Evolutionary conservation across 2,888 invertebrate species (phyloP), one percentile per base, ranked within the genome.

Genomic region (Latrodectus hesperus): DNA sequence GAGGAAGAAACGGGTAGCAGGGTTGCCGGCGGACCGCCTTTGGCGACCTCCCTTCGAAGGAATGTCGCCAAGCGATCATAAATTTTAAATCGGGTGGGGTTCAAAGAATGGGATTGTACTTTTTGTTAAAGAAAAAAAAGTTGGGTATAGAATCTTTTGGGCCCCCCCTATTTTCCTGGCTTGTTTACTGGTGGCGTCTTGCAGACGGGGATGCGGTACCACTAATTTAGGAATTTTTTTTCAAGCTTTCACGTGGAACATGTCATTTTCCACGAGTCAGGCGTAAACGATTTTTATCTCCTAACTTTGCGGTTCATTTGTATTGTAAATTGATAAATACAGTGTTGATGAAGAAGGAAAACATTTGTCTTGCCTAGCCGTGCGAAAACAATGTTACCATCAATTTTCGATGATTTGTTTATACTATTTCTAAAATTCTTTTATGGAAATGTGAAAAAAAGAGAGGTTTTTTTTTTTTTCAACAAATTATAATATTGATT

Each of bases 31-130:
- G 71, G 26, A 38, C 49, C 64, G 52, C 76, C 72, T 22, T 65
- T 86, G 86, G 86, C 86, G 81, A 22, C 22, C 11, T 75, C 60
- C 55, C 11, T 26, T 14, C 76, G 55, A 38, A 68, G 81, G 86
- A 87, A 87, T 87, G 86, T 81, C 81, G 86, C 86, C 86, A 87
- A 87, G 60, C 14, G 26, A 81, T 81, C 81, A 82, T 87, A 87
- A 87, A 87, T 87, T 87, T 87, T 77, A 87, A 87, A 68, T 81
- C 86, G 81, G 81, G 81, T 77, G 75, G 75, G 75, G 85, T 73
- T 79, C 74, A 14, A 52, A 17, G 77, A 84, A 72, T 84, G 38
- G 67, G 67, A 81, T 79, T 79, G 78, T 86, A 76, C 71, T 74
- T 75, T 84, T 67, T 78, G 10, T 67, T 17, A 22, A 22, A 22